phyloP scores from a whole-genome alignment of 1,140 invertebrate species.

The Forficula auricularia region DNA sequence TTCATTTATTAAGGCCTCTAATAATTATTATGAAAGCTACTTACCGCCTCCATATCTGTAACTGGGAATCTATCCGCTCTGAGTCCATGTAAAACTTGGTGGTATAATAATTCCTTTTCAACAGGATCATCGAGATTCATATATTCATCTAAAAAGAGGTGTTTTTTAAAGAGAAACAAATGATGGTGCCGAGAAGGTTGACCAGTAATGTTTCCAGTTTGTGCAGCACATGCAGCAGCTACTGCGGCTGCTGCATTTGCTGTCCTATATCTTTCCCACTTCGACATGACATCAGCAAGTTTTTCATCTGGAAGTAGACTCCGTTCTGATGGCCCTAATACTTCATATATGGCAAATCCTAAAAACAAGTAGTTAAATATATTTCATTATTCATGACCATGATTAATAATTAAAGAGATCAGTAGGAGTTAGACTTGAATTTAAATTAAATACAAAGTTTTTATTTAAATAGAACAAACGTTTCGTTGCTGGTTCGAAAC shows the following conservation, averaged over 20 bases:
- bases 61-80: conserved; percentile 79
- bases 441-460: too few relatives aligned
- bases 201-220: not conserved
- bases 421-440: too few relatives aligned
- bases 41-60: conserved; percentile 79
- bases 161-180: conserved; percentile 78
- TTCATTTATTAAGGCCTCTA: too few relatives aligned
- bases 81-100: conserved; percentile 80
- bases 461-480: too few relatives aligned
- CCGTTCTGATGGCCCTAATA: conserved; percentile 63
- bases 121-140: conserved; percentile 72
- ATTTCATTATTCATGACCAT: not conserved
- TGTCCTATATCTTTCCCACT: conserved; percentile 77
- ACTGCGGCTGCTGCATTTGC: conserved; percentile 33
- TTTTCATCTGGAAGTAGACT: conserved; percentile 71
- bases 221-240: conserved; percentile 7
- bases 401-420: not conserved
- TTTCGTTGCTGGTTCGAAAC: too few relatives aligned
- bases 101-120: conserved; percentile 89
- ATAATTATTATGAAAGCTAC: conserved; percentile 22
- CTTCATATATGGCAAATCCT: conserved; percentile 65
- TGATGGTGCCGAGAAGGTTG: conserved; percentile 27
- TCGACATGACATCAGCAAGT: conserved; percentile 82
- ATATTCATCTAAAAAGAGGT: conserved; percentile 72
- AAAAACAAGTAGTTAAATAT: conserved; percentile 31